These are phyloP conservation scores for crab-eating macaque (Macaca fascicularis) DNA, from an alignment of 2,113 vertebrate genomes.

Conservation along the genomic window T2T-MFA8v1.1 NC_088377.1:92304501-92305000, in stretches of 20 bases:
- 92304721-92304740: conserved; percentile 1
- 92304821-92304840: background rate
- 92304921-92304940: background rate
- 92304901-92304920: background rate
- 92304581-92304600: background rate
- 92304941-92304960: background rate
- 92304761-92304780: background rate
- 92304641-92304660: background rate
- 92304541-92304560: background rate
- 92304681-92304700: background rate
- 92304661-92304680: background rate
- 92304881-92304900: background rate
- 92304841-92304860: background rate
- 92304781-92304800: background rate
- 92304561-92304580: background rate
- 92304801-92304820: background rate
- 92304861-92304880: conserved; percentile 1
- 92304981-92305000: background rate
- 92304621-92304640: background rate
- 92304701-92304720: background rate
- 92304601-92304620: background rate
- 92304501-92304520: background rate
- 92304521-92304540: background rate
- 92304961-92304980: background rate
- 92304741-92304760: background rate